Base-by-base conservation (phyloP, 2,113 vertebrate genomes). In the Heloderma charlesbogerti region DNA sequence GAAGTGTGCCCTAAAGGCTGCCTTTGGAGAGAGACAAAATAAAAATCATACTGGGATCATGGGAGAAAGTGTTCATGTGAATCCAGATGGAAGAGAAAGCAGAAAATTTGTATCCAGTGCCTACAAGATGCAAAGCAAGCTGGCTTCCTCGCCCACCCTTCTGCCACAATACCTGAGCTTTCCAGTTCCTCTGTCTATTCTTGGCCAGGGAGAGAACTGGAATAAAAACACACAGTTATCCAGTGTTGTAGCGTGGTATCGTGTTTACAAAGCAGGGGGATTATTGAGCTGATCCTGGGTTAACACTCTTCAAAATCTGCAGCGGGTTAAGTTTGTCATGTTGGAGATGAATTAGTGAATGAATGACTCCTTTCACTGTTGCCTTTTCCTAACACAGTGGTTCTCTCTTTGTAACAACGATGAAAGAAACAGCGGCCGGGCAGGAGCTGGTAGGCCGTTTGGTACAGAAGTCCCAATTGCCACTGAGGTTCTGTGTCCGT, bases 201-300 rank as follows among this genome's bases (percentile, higher is more conserved):
- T 75, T n/a, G 87, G 89, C 93, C 88, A 6, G 20, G 12, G 89
- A 92, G 92, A 9, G 80, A 89, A 37, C 22, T 0, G 84, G 82
- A 63, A 69, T 15, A 91, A 86, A 69, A 85, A 92, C 81, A 92
- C 92, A 86, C 82, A 94, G 57, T 45, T 66, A 67, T 75, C 78
- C 10, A 82, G 89, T 87, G 84, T 67, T 80, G 18, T 93, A 18
- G 88, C 80, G 90, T 54, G 90, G 88, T 27, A 29, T 86, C 54
- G 0, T 94, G 93, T 95, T 96, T 95, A 92, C 95, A 92, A 90
- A 96, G 94, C 93, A 0, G 72, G 0, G 91, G 92, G 94, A 93
- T 96, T 94, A 95, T 95, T 92, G 16, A 92, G 71, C 6, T 89
- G 95, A 94, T 92, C 93, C 89, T 43, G 31, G 92, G 89, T 91